phyloP scores from a whole-genome alignment of 2,113 vertebrate genomes.

The Bambusicola thoracicus region DNA sequence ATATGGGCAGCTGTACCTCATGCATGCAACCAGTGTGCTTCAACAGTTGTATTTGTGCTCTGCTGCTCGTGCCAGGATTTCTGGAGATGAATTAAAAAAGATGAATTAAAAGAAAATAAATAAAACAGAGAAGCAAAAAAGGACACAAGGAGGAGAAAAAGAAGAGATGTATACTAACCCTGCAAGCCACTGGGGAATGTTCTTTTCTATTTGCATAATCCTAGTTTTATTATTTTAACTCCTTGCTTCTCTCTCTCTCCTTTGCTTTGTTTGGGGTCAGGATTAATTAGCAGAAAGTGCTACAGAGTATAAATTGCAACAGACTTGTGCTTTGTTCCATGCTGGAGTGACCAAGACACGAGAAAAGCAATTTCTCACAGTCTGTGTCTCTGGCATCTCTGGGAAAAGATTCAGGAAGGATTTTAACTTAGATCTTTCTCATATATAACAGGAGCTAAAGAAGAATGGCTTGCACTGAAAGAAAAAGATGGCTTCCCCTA shows the following conservation, averaged over 20 bases:
- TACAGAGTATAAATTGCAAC: background rate
- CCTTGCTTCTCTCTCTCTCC: background rate
- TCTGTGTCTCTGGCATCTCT: background rate
- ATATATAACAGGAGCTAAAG: background rate
- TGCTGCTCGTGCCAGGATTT: background rate
- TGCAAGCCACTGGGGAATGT: background rate
- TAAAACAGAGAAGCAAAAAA: background rate
- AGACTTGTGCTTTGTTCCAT: background rate
- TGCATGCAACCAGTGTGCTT: background rate
- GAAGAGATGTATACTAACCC: background rate
- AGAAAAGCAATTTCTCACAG: background rate
- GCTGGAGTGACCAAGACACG: background rate
- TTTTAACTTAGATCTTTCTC: constrained; percentile 11
- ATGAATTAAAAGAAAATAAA: background rate
- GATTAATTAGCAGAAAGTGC: background rate
- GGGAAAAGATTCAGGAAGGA: constrained; percentile 17
- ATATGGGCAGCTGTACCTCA: background rate
- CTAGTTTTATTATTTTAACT: constrained; percentile 26
- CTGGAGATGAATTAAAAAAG: background rate
- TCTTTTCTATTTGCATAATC: background rate
- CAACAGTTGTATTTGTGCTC: background rate
- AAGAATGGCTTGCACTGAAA: background rate
- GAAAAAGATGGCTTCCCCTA: background rate
- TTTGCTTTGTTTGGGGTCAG: background rate
- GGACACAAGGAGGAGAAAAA: background rate